Percentiles rank a stretch among this genome's conserved stretches.
phyloP scores from a whole-genome alignment of 2,113 vertebrate genomes.

The Solea solea region DNA sequence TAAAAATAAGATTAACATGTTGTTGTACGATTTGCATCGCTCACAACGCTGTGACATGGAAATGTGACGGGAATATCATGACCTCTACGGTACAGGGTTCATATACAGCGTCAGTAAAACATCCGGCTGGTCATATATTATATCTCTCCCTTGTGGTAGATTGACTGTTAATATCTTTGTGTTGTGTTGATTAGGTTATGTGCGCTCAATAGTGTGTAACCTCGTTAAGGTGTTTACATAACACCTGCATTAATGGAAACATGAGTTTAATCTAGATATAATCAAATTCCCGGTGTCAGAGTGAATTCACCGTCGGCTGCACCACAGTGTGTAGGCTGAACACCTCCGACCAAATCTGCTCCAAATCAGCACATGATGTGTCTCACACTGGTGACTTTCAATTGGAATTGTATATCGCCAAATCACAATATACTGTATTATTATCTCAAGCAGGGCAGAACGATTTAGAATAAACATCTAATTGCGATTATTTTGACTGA shows the following conservation, averaged over 20 bases:
- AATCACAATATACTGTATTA: no score
- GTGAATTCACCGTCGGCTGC: slow-evolving; percentile 5
- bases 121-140: slow-evolving; percentile 11
- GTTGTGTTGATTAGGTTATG: slow-evolving; percentile 41
- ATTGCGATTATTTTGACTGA: no score
- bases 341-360: not conserved
- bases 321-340: not conserved
- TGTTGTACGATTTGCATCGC: not conserved
- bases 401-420: no score
- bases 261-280: slow-evolving; percentile 23
- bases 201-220: slow-evolving; percentile 25
- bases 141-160: not conserved
- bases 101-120: not conserved
- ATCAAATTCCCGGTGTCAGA: slow-evolving; percentile 28
- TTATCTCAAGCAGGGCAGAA: no score
- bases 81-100: no score
- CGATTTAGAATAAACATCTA: no score
- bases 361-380: no score
- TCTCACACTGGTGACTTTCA: no score
- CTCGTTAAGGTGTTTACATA: slow-evolving; percentile 42
- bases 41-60: not conserved
- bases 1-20: not conserved
- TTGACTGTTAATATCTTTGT: slow-evolving; percentile 29
- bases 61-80: not conserved
- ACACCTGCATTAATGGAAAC: slow-evolving; percentile 28